phyloP scores from a whole-genome alignment of 2,888 invertebrate species.

The Leuctra nigra region DNA sequence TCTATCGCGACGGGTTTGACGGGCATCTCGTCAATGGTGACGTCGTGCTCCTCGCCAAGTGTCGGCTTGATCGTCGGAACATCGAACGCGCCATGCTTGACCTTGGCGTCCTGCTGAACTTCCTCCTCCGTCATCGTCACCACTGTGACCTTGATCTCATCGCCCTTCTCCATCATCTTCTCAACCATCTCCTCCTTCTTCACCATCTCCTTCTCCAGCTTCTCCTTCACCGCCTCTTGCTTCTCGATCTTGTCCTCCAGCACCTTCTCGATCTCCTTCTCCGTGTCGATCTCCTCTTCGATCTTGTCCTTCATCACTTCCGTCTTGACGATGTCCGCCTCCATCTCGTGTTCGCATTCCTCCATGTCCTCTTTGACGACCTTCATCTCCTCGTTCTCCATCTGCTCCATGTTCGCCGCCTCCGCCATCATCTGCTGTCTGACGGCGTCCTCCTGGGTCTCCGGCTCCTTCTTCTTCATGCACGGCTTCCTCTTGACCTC shows the following conservation, averaged over 20 bases:
- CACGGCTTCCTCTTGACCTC: neutral
- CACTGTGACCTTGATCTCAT: slow-evolving; percentile 2
- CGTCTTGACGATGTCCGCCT: slow-evolving; percentile 37
- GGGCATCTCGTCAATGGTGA: neutral
- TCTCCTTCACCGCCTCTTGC: slow-evolving; percentile 36
- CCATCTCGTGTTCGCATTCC: slow-evolving; percentile 24
- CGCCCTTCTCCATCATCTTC: neutral
- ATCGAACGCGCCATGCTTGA: neutral
- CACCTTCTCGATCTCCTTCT: slow-evolving; percentile 1
- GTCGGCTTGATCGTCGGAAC: neutral
- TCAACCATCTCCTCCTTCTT: slow-evolving; percentile 34
- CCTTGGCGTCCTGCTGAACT: neutral
- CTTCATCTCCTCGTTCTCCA: slow-evolving; percentile 9
- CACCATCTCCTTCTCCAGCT: slow-evolving; percentile 35
- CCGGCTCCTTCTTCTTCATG: slow-evolving; percentile 4
- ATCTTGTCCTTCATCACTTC: slow-evolving; percentile 10
- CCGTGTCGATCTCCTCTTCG: slow-evolving; percentile 6
- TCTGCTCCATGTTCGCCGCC: slow-evolving; percentile 28
- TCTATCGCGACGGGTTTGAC: neutral
- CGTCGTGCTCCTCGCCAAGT: too few species aligned
- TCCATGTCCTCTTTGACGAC: slow-evolving; percentile 4
- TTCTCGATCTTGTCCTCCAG: slow-evolving; percentile 34
- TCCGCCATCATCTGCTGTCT: neutral
- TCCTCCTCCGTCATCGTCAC: slow-evolving; percentile 8
- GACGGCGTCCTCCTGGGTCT: slow-evolving; percentile 5